Conservation (phyloP, 1,140 invertebrate genomes). For the Dolichoris vasculosae region DNA sequence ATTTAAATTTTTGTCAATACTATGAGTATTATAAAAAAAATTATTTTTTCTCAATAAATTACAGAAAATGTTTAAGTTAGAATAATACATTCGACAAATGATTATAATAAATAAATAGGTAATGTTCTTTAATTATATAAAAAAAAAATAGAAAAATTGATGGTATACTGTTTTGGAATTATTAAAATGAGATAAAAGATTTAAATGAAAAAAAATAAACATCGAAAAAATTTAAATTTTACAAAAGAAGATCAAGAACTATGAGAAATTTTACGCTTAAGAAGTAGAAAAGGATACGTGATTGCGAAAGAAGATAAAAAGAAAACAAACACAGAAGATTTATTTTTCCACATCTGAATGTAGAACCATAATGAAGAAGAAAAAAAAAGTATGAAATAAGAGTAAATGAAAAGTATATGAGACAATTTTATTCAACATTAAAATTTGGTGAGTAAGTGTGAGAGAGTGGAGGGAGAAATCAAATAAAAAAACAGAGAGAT, state of each 20-base stretch:
- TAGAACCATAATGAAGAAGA: constrained; percentile 30
- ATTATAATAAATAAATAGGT: no score
- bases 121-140: no score
- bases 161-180: background rate
- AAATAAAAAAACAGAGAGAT: background rate
- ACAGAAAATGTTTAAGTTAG: no score
- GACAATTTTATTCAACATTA: constrained; percentile 17
- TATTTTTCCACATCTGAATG: constrained; percentile 16
- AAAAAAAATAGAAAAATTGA: background rate
- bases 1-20: no score
- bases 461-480: background rate
- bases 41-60: no score
- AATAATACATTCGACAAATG: no score
- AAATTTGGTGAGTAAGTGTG: background rate
- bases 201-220: constrained; percentile 22
- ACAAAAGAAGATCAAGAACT: background rate
- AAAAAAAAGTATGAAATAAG: constrained; percentile 13
- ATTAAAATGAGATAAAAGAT: background rate
- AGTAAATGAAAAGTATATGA: background rate
- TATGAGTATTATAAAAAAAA: no score
- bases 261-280: constrained; percentile 2
- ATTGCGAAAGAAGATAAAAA: constrained; percentile 30
- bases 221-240: background rate
- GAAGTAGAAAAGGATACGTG: background rate
- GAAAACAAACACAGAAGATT: constrained; percentile 25